Evolutionary conservation across 2,113 vertebrate genomes (phyloP).

Genomic region (Rhodinocichla rosea): DNA sequence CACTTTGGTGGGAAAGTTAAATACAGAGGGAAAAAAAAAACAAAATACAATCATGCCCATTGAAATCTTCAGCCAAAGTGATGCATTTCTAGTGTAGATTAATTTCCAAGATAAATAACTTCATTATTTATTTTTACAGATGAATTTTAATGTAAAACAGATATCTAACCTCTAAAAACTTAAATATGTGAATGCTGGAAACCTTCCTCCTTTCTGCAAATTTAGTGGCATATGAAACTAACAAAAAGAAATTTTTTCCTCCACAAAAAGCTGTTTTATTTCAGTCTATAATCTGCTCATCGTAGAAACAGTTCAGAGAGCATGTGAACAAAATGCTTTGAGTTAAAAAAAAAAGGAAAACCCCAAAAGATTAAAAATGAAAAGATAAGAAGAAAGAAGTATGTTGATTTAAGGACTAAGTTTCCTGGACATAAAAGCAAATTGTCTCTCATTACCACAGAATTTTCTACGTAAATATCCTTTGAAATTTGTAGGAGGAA

Average conservation of each 20-base stretch:
- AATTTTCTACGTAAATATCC: neutral
- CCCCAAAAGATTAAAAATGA: neutral
- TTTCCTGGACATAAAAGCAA: neutral
- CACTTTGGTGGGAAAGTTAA: neutral
- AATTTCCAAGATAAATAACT: neutral
- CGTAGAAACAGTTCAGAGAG: neutral
- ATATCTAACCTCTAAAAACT: neutral
- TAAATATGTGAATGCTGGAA: neutral
- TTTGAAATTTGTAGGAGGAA: accelerated
- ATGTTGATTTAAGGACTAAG: neutral
- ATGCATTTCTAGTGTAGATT: neutral
- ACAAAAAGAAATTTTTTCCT: neutral
- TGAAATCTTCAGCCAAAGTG: neutral
- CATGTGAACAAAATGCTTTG: neutral
- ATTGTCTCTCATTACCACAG: neutral
- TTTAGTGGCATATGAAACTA: neutral
- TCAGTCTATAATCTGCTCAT: neutral
- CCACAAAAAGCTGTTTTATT: neutral
- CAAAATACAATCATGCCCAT: neutral
- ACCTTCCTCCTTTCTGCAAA: neutral
- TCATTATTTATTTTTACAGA: neutral
- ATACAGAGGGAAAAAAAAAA: neutral
- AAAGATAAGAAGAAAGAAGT: neutral
- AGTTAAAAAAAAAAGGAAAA: neutral
- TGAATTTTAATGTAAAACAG: neutral